phyloP scores from a whole-genome alignment of 1,140 invertebrate species.

The Pseudomyrmex concolor region DNA sequence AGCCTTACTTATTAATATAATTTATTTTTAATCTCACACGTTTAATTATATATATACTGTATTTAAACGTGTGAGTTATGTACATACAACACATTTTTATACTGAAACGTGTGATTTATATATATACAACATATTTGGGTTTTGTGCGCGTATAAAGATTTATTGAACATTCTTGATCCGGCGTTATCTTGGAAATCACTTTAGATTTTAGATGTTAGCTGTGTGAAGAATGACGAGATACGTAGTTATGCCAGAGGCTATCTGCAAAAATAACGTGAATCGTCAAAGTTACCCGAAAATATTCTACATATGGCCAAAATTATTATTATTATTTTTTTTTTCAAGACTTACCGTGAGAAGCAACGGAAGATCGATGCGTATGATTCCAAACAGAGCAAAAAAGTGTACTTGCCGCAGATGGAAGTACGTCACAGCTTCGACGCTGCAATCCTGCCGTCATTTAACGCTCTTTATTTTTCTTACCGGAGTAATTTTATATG shows the following conservation, averaged over 20 bases:
- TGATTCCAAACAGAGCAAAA: conserved; percentile 60
- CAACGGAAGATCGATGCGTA: conserved; percentile 69
- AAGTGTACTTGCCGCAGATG: conserved; percentile 63
- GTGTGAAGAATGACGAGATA: conserved; percentile 73
- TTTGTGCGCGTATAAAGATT: too few species aligned
- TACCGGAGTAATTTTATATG: background rate
- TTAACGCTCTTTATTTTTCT: conserved; percentile 3
- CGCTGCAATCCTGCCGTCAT: conserved; percentile 62
- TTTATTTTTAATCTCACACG: too few species aligned
- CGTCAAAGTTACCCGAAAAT: background rate
- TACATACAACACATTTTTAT: too few species aligned
- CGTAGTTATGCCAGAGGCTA: conserved; percentile 70
- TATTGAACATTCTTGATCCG: background rate
- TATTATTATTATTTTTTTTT: background rate
- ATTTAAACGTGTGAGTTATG: too few species aligned
- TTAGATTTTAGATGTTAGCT: conserved; percentile 32
- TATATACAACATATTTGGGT: too few species aligned
- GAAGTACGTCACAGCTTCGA: conserved; percentile 70
- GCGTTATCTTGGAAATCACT: background rate
- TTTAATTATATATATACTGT: too few species aligned
- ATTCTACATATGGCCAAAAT: background rate
- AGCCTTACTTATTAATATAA: too few species aligned
- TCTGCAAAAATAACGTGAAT: conserved; percentile 64
- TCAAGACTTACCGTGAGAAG: conserved; percentile 62
- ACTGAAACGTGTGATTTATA: too few species aligned